phyloP scores from a whole-genome alignment of 2,888 invertebrate species.

The Tinea pellionella region DNA sequence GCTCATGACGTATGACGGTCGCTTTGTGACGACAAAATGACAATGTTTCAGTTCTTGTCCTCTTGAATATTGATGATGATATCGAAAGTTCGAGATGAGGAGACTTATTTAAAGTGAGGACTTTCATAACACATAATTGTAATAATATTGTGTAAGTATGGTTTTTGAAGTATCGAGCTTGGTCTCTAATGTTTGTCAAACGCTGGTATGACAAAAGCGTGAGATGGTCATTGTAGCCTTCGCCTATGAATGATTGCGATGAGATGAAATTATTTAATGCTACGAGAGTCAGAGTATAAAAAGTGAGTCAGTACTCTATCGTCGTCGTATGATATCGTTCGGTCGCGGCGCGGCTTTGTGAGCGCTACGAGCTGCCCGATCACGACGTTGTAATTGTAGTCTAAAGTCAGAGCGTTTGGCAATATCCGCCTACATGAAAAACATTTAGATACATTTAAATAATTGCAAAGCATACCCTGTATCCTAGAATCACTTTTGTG shows the following conservation, averaged over 20 bases:
- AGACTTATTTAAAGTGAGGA: too few species aligned
- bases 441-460: conserved; percentile 78
- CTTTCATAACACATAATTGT: background rate
- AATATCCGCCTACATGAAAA: conserved; percentile 60
- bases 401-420: conserved; percentile 40
- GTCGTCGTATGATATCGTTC: conserved; percentile 54
- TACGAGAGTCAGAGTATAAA: conserved; percentile 52
- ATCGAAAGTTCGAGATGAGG: background rate
- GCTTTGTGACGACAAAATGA: background rate
- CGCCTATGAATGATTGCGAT: conserved; percentile 23
- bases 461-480: conserved; percentile 96
- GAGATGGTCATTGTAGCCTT: background rate
- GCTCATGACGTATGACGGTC: background rate
- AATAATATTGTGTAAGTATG: background rate
- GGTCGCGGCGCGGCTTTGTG: conserved; percentile 27
- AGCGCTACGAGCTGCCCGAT: background rate
- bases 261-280: conserved; percentile 36
- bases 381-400: conserved; percentile 18
- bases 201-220: background rate
- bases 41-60: conserved; percentile 10
- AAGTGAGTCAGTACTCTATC: conserved; percentile 47
- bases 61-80: background rate
- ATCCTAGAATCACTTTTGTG: conserved; percentile 86
- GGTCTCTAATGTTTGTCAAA: background rate
- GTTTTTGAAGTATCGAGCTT: background rate